Base-by-base conservation (phyloP, 1,140 invertebrate species). In the Euschistus heros region DNA sequence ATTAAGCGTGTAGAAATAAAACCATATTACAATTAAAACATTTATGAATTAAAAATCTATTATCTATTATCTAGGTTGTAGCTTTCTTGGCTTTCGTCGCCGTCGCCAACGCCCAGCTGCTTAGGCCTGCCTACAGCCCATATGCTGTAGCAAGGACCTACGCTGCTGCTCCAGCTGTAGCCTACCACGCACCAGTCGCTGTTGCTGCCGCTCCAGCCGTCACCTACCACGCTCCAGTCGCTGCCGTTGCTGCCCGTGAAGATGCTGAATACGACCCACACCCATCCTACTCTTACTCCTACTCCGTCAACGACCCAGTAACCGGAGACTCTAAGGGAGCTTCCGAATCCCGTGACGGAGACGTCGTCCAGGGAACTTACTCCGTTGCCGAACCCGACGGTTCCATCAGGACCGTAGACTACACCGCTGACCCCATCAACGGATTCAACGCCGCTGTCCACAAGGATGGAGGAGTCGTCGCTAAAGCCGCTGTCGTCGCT, bases 321-420 rank as follows among this genome's bases (percentile, higher is more conserved):
- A 82, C 75, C 67, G 78, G 81, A 0, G 78, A 80, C 68, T 73
- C 72, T 10, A 80, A 81, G 71, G 74, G 72, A 54, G 77, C 79
- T 18, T 73, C 76, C 1, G 79, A 81, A 66, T 76, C 72, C 24
- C 66, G 79, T 10, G 73, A 75, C 59, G 78, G 78, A 54, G 77
- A 77, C 33, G 65, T 77, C 5, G 76, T 80, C 15, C 75, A 76
- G 47, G 80, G 80, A 13, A 75, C 73, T 65, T 80, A 80, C 72
- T 75, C 72, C 5, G 68, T 80, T 6, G 65, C 78, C 33, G 77
- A 79, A 50, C 68, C 77, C 14, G 78, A 80, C 33, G 77, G 77
- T 30, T 75, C 74, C 68, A 69, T 75, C 7, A 73, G 77, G 66
- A 75, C 74, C 66, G 77, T 84, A 26, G 78, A 82, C 59, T 84